phyloP scores from a whole-genome alignment of 1,140 invertebrate species.

The Achatina immaculata region DNA sequence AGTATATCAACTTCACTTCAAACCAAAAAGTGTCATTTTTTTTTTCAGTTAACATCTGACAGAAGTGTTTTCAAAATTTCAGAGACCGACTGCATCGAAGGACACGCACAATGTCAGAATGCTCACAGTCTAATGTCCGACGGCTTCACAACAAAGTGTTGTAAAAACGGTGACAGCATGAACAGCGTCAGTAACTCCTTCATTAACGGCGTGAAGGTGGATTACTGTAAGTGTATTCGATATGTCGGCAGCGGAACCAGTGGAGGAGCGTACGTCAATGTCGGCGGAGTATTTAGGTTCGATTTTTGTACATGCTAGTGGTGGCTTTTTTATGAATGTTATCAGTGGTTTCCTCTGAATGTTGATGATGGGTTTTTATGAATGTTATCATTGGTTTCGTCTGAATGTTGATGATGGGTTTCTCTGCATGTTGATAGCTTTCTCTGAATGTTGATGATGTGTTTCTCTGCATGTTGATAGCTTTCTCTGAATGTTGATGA shows the following conservation, averaged over 20 bases:
- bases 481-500: no score
- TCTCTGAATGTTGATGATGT: no score
- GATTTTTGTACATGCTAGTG: no score
- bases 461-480: no score
- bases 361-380: no score
- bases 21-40: no score
- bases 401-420: no score
- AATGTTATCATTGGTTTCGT: no score
- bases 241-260: background rate
- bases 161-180: slow-evolving; percentile 18
- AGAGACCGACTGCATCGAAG: slow-evolving; percentile 11
- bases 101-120: background rate
- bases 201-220: background rate
- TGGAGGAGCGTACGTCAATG: background rate
- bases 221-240: slow-evolving; percentile 9
- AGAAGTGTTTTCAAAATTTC: background rate
- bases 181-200: slow-evolving; percentile 20
- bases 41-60: no score
- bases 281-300: background rate
- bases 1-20: no score
- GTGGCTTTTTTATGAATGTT: background rate
- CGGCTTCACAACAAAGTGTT: background rate
- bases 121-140: background rate
- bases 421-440: no score
- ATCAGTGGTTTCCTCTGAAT: background rate